phyloP scores from a whole-genome alignment of 2,888 invertebrate genomes.

The Lutraria lutraria region DNA sequence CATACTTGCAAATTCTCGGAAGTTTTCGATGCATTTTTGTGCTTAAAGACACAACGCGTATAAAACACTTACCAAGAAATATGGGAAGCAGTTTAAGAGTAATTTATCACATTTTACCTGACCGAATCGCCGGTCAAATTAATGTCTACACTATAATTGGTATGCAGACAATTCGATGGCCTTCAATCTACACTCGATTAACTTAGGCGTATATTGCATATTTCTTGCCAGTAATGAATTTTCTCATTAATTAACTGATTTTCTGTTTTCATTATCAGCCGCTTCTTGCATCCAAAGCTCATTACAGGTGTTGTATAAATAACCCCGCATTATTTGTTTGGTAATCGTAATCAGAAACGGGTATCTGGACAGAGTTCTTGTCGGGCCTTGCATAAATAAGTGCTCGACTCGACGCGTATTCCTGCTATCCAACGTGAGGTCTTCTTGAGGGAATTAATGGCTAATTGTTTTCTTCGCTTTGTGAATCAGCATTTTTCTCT shows the following conservation, averaged over 20 bases:
- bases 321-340: constrained; percentile 13
- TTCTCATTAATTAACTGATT: constrained; percentile 12
- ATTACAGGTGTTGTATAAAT: constrained; percentile 16
- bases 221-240: not conserved
- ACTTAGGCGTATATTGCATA: not conserved
- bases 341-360: not conserved
- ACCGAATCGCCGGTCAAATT: no score
- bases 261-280: not conserved
- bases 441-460: not conserved
- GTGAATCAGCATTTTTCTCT: not conserved
- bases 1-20: no score
- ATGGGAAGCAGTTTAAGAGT: no score
- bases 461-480: not conserved
- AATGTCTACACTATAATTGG: not conserved
- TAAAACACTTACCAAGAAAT: no score
- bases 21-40: no score
- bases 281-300: not conserved
- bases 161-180: not conserved
- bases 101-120: no score
- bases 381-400: not conserved
- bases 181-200: not conserved
- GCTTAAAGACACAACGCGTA: no score
- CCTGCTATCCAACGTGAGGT: not conserved
- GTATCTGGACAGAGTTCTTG: not conserved
- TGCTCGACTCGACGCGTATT: not conserved